Percentiles rank a stretch among this genome's conserved stretches.
These are phyloP conservation scores for Platyrinchus mystaceus DNA, from an alignment of 2,797 vertebrate species.

Conservation along the genomic window DNA sequence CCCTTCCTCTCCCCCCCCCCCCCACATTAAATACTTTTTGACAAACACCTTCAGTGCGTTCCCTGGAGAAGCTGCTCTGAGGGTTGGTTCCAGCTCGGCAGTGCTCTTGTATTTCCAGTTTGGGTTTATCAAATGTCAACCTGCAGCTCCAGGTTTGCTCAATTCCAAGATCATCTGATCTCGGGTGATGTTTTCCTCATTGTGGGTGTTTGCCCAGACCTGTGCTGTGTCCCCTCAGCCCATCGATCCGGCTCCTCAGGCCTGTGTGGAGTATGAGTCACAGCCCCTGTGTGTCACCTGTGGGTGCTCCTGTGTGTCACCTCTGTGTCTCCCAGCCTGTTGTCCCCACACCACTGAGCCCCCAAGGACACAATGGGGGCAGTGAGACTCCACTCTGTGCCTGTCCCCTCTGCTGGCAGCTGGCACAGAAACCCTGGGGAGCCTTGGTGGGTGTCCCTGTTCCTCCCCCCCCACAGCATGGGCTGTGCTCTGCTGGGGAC, in stretches of 20 bases:
- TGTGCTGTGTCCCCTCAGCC: neutral
- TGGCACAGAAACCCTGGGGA: neutral
- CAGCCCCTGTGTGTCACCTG: neutral
- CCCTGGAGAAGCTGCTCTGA: neutral
- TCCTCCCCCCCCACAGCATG: rapidly evolving
- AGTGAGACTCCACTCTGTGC: rapidly evolving
- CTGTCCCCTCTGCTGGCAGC: neutral
- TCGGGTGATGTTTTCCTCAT: neutral
- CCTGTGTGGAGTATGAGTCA: neutral
- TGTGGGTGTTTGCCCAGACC: neutral
- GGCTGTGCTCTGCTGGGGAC: neutral
- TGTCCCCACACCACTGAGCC: rapidly evolving
- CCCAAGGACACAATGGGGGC: rapidly evolving
- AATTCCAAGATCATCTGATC: neutral
- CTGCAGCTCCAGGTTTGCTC: neutral
- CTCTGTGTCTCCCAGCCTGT: neutral
- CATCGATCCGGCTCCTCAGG: neutral
- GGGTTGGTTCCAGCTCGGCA: neutral
- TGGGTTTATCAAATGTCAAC: neutral
- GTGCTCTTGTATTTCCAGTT: conserved; percentile 7
- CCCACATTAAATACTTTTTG: neutral
- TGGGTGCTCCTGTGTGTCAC: neutral
- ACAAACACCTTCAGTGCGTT: neutral
- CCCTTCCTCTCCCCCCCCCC: neutral
- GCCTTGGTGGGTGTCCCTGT: rapidly evolving